These are phyloP conservation scores for Irena cyanogastra DNA, from an alignment of 2,113 vertebrate species.

Conservation along the genomic window DNA sequence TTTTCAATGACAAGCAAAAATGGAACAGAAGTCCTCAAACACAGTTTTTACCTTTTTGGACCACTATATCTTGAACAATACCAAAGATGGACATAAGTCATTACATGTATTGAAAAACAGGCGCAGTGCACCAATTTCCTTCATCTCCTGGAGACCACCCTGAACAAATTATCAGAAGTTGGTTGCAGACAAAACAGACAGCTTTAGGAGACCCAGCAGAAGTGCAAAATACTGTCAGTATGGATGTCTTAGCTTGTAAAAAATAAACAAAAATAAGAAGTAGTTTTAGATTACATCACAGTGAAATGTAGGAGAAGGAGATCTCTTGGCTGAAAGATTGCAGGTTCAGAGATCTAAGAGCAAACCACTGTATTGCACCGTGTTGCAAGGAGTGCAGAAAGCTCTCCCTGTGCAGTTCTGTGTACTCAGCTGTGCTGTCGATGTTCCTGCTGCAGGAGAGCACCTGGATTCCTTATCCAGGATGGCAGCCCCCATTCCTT, in stretches of 20 bases:
- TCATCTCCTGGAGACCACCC: neutral
- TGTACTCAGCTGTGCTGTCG: fast-evolving
- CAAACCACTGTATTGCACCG: fast-evolving
- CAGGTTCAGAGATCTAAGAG: fast-evolving
- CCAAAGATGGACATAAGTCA: neutral
- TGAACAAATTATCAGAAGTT: neutral
- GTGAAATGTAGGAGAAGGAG: neutral
- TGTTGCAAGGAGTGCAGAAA: neutral
- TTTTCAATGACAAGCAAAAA: neutral
- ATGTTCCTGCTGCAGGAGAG: neutral
- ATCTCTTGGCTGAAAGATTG: neutral
- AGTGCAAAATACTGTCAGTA: neutral
- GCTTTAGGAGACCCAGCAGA: neutral
- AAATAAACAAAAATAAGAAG: neutral
- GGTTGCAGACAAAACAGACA: neutral
- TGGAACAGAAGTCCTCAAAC: neutral
- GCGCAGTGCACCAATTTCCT: neutral
- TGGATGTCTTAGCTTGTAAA: neutral
- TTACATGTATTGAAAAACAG: neutral
- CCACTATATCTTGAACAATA: neutral
- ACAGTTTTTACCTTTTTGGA: neutral
- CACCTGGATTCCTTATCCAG: neutral
- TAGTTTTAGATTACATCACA: neutral
- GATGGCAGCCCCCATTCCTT: neutral
- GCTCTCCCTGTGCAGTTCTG: neutral